These are phyloP conservation scores for Malachius bipustulatus DNA, from an alignment of 2,888 invertebrate species.

Conservation along the genomic window DNA sequence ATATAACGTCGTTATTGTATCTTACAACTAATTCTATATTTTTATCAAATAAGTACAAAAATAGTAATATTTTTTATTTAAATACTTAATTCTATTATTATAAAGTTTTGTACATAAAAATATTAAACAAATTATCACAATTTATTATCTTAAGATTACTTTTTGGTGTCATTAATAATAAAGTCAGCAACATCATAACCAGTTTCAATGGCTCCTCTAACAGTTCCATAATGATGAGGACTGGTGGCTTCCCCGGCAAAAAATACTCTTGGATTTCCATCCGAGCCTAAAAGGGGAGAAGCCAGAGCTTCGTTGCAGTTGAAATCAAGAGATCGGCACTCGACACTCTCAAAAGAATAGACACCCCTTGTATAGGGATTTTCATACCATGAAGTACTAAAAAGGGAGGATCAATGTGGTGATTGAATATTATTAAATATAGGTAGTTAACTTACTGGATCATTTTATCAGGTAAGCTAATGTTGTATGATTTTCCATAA, in stretches of 20 bases:
- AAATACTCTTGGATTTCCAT: constrained; percentile 5
- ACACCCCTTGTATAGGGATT: background rate
- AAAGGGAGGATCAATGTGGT: too few relatives aligned
- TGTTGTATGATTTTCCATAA: constrained; percentile 1
- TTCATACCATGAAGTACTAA: background rate
- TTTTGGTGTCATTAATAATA: too few relatives aligned
- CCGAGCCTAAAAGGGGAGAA: background rate
- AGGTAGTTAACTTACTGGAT: too few relatives aligned
- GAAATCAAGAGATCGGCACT: background rate
- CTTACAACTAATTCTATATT: too few relatives aligned
- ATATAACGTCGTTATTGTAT: too few relatives aligned
- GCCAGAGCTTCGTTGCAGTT: background rate
- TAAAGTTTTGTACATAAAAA: too few relatives aligned
- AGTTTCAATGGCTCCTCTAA: constrained; percentile 12
- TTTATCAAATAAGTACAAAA: too few relatives aligned
- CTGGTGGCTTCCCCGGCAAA: constrained; percentile 13
- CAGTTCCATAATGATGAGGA: constrained; percentile 9
- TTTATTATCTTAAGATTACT: too few relatives aligned
- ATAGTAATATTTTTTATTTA: too few relatives aligned
- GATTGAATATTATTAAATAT: too few relatives aligned
- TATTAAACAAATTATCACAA: too few relatives aligned
- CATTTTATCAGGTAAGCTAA: background rate
- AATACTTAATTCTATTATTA: too few relatives aligned
- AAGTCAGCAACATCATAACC: constrained; percentile 11
- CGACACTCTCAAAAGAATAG: background rate